A percentile compares a stretch with the other conserved stretches of the same genome.
Conservation (phyloP, 2,888 invertebrate genomes). For the Scelioninae gen. 1 region DNA sequence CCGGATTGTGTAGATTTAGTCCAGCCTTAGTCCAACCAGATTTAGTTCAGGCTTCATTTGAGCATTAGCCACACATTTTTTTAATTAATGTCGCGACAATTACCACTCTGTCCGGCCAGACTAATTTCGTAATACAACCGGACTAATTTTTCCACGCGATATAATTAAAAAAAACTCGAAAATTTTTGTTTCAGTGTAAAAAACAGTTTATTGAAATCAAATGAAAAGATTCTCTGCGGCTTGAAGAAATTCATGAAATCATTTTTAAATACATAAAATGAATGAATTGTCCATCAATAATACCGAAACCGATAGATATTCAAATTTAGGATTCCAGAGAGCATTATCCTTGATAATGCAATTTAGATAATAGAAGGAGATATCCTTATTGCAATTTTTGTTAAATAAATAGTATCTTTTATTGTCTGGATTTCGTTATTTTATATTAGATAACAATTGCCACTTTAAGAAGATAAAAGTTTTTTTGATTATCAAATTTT, state of each 20-base stretch:
- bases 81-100: too few relatives aligned
- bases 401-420: slow-evolving; percentile 21
- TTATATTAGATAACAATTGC: not conserved
- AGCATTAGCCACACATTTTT: too few relatives aligned
- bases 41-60: too few relatives aligned
- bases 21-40: too few relatives aligned
- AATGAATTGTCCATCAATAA: slow-evolving; percentile 6
- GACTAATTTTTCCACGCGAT: too few relatives aligned
- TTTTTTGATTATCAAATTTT: not conserved
- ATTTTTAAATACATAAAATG: slow-evolving; percentile 1
- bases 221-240: too few relatives aligned
- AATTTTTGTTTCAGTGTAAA: too few relatives aligned
- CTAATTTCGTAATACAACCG: too few relatives aligned
- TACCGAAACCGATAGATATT: slow-evolving; percentile 19
- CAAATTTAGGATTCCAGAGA: slow-evolving; percentile 5
- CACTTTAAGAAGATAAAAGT: not conserved
- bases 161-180: too few relatives aligned
- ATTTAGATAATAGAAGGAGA: slow-evolving; percentile 28
- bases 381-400: slow-evolving; percentile 24
- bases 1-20: too few relatives aligned
- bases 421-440: slow-evolving; percentile 6
- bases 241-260: not conserved
- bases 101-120: too few relatives aligned
- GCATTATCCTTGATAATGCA: slow-evolving; percentile 7
- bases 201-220: too few relatives aligned